A percentile compares a stretch with the other conserved stretches of the same genome.
Conservation (phyloP, 2,888 invertebrate species). For the Cancer borealis region DNA sequence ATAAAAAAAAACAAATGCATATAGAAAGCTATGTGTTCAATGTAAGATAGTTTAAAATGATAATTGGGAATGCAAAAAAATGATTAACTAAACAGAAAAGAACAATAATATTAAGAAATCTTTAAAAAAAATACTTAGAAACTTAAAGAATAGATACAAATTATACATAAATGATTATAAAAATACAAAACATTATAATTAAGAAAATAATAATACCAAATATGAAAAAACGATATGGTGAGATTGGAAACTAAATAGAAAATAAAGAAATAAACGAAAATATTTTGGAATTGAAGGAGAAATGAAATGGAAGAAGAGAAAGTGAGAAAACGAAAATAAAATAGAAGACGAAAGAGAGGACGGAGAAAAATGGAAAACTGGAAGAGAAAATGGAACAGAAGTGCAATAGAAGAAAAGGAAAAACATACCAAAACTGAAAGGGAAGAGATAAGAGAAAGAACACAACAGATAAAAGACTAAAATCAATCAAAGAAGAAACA, state of each 20-base stretch:
- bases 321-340: background rate
- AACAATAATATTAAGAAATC: background rate
- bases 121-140: too few species aligned
- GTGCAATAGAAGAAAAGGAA: background rate
- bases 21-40: too few species aligned
- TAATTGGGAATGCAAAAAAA: too few species aligned
- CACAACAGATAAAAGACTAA: background rate
- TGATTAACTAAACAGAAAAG: background rate
- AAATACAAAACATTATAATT: too few species aligned
- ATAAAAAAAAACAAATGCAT: background rate
- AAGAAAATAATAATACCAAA: background rate
- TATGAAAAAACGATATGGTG: background rate
- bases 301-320: slow-evolving; percentile 15
- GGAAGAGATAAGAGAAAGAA: background rate
- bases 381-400: slow-evolving; percentile 20
- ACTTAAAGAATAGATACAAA: too few species aligned
- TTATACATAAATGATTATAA: too few species aligned
- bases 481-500: background rate
- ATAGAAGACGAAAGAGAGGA: background rate
- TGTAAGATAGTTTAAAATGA: too few species aligned
- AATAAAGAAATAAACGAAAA: background rate
- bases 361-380: background rate
- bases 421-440: background rate
- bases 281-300: background rate
- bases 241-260: background rate